Base-by-base conservation (phyloP, 2,888 invertebrate species). In the Timandra comae region DNA sequence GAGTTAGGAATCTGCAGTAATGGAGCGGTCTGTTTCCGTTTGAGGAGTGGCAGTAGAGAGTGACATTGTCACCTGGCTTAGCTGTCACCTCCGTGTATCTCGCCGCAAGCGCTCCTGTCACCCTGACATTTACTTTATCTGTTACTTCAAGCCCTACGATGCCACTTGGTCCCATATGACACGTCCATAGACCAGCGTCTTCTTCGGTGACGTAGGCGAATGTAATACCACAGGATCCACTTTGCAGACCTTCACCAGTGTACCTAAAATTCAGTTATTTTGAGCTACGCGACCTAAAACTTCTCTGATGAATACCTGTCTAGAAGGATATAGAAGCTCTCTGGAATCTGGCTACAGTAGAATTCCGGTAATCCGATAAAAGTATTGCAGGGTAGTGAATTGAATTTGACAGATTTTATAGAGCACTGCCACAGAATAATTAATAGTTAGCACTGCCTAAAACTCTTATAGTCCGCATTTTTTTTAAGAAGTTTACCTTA, bases 1-100 rank as follows among this genome's bases (percentile, higher is more conserved):
- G 87, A 3, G 75, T 47, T 21, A 78, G 49, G 44, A 87, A 87
- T 42, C 87, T 62, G 40, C 88, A 88, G 41, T 88, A 87, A 6
- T 79, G 68, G 29, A 88, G 46, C 0, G 84, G 74, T 10, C 66
- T 58, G 6, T 62, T 66, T 0, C 72, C 72, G 45, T 78, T 81
- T 0, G 85, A 67, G 1, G 79, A 77, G 27, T 69, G 76, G 36
- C 88, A 88, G 33, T 74, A 68, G 24, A 88, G 37, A 0, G 72
- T 75, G 0, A 63, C 53, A 6, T 53, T 40, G 1, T 49, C 55
- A 0, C 72, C 78, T 1, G 65, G 10, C 0, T 11, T 33, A 0
- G 52, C 60, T 1, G 29, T 37, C 1, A 81, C 42, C 27, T 68
- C 54, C 29, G 48, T 52, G 4, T 62, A 46, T 31, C 64, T 56